phyloP scores from a whole-genome alignment of 2,888 invertebrate genomes.

The Caenorhabditis wallacei region DNA sequence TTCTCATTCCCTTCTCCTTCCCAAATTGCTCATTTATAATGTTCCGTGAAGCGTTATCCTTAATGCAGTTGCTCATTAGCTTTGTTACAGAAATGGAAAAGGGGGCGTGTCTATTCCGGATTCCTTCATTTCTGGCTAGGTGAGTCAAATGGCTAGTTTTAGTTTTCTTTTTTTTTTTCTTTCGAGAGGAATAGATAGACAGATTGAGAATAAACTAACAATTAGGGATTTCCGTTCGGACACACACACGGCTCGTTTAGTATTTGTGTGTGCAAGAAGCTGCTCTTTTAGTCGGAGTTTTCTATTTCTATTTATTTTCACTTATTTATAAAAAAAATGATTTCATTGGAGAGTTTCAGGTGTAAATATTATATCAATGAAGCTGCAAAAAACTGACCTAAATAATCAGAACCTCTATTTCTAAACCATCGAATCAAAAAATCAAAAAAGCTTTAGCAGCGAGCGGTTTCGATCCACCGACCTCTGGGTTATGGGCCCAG shows the following conservation, averaged over 20 bases:
- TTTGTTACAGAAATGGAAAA: constrained; percentile 16
- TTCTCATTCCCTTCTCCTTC: background rate
- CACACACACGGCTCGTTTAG: background rate
- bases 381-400: too few relatives aligned
- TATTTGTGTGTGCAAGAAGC: background rate
- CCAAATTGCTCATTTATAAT: constrained; percentile 17
- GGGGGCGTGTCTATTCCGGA: too few relatives aligned
- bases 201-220: constrained; percentile 11
- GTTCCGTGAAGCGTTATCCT: constrained; percentile 23
- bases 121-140: background rate
- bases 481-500: constrained; percentile 93
- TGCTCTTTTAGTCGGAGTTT: background rate
- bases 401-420: too few relatives aligned
- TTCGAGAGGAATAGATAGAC: background rate
- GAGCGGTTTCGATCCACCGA: constrained; percentile 87
- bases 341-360: too few relatives aligned
- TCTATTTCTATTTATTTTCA: background rate
- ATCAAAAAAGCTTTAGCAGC: constrained; percentile 23
- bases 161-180: too few relatives aligned
- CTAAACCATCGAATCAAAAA: too few relatives aligned
- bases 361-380: too few relatives aligned
- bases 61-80: constrained; percentile 28
- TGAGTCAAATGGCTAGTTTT: background rate
- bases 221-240: constrained; percentile 56
- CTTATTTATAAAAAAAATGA: too few relatives aligned